A percentile compares a stretch with the other conserved stretches of the same genome.
Evolutionary conservation across 2,797 vertebrate genomes (phyloP).

Genomic region (Carduelis carduelis): DNA sequence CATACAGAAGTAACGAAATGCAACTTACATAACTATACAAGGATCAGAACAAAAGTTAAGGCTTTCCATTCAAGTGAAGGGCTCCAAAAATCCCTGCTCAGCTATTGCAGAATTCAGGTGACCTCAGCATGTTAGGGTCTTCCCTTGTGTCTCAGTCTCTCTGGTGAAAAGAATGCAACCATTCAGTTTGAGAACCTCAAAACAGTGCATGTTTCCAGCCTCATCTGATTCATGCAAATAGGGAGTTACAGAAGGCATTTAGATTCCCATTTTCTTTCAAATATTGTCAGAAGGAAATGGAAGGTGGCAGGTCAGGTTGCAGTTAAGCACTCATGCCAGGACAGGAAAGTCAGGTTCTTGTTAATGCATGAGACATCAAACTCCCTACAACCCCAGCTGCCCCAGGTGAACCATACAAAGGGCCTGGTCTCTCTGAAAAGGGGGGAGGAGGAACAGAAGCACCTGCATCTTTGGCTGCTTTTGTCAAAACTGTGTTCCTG

Average conservation of each 20-base stretch:
- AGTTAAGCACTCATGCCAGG: neutral
- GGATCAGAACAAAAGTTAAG: neutral
- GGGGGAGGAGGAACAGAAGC: neutral
- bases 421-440: neutral
- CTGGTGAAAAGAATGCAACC: neutral
- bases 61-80: neutral
- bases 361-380: neutral
- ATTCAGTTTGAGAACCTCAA: neutral
- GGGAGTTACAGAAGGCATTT: neutral
- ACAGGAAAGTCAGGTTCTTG: neutral
- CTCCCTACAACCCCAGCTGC: neutral
- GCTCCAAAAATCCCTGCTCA: neutral
- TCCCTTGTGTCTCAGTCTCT: neutral
- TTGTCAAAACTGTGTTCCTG: neutral
- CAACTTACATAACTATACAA: neutral
- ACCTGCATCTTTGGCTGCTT: neutral
- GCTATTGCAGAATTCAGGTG: neutral
- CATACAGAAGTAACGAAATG: neutral
- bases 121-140: neutral
- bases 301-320: neutral
- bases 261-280: neutral
- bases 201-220: fast-evolving
- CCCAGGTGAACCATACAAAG: neutral
- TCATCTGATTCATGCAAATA: neutral
- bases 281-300: neutral